phyloP scores from a whole-genome alignment of 2,797 vertebrate species.

The Onychomys torridus region DNA sequence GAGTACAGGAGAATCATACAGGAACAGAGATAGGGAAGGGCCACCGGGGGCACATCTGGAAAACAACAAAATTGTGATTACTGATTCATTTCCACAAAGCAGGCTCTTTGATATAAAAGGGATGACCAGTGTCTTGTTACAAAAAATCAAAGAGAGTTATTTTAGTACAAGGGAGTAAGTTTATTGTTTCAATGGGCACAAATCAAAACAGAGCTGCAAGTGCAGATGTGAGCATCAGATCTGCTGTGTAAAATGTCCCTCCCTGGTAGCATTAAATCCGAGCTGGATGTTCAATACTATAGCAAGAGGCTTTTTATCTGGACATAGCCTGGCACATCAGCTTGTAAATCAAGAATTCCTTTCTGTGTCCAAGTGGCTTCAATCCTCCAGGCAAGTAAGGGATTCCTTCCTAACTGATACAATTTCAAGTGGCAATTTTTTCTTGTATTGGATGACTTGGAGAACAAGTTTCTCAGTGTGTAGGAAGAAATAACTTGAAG shows the following conservation, averaged over 20 bases:
- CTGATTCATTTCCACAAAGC: not conserved
- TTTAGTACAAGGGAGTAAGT: not conserved
- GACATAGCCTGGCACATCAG: not conserved
- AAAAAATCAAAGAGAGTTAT: not conserved
- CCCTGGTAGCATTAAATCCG: not conserved
- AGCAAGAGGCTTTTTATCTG: not conserved
- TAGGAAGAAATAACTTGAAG: not conserved
- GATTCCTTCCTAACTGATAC: not conserved
- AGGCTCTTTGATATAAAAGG: not conserved
- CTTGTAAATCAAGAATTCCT: not conserved
- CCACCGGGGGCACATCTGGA: not conserved
- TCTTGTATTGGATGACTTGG: not conserved
- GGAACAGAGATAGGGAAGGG: not conserved
- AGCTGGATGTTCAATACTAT: rapidly evolving
- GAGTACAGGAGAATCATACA: not conserved
- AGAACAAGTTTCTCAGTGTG: not conserved
- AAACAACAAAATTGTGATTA: not conserved
- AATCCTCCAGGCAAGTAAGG: not conserved
- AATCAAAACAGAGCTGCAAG: not conserved
- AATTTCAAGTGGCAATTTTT: constrained; percentile 29
- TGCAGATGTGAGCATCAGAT: not conserved
- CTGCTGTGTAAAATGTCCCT: not conserved
- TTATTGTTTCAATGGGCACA: not conserved
- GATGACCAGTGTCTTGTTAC: not conserved
- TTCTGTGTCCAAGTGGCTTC: constrained; percentile 22